Evolutionary conservation across 2,113 vertebrate genomes (phyloP).

Genomic region (Hypomesus transpacificus): DNA sequence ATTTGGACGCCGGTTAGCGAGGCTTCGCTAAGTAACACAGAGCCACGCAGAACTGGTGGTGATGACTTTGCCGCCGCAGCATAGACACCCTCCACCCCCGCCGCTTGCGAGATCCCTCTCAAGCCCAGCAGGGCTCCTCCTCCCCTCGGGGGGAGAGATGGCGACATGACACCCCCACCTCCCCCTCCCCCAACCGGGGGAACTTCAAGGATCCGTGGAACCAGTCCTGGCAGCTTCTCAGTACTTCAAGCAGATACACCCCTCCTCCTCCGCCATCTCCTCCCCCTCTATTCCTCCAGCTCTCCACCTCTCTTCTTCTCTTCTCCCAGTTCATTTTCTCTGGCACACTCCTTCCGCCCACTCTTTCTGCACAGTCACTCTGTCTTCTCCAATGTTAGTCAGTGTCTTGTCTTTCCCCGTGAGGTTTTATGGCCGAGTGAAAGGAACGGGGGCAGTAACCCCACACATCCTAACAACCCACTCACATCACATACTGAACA

Average conservation of each 20-base stretch:
- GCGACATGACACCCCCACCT: constrained; percentile 30
- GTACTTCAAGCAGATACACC: constrained; percentile 31
- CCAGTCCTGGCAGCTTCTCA: constrained; percentile 37
- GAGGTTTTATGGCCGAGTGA: no score
- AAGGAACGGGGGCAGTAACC: no score
- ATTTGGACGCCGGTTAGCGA: not conserved
- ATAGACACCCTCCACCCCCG: constrained; percentile 14
- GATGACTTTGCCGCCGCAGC: not conserved
- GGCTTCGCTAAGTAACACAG: not conserved
- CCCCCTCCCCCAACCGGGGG: constrained; percentile 29
- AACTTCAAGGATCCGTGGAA: constrained; percentile 55
- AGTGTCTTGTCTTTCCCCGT: constrained; percentile 29
- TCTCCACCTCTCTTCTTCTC: constrained; percentile 16
- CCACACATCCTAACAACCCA: no score
- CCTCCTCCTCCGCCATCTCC: constrained; percentile 10
- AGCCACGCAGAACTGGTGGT: not conserved
- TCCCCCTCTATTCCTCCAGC: constrained; percentile 2
- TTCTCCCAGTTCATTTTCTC: not conserved
- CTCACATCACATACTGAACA: no score
- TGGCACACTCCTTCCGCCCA: not conserved
- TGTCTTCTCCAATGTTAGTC: constrained; percentile 32
- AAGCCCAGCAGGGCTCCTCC: not conserved
- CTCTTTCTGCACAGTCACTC: constrained; percentile 18
- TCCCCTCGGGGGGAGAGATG: constrained; percentile 31
- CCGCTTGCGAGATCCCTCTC: constrained; percentile 10